Evolutionary conservation across 2,113 vertebrate species (phyloP).

Genomic region (Lipophrys pholis): DNA sequence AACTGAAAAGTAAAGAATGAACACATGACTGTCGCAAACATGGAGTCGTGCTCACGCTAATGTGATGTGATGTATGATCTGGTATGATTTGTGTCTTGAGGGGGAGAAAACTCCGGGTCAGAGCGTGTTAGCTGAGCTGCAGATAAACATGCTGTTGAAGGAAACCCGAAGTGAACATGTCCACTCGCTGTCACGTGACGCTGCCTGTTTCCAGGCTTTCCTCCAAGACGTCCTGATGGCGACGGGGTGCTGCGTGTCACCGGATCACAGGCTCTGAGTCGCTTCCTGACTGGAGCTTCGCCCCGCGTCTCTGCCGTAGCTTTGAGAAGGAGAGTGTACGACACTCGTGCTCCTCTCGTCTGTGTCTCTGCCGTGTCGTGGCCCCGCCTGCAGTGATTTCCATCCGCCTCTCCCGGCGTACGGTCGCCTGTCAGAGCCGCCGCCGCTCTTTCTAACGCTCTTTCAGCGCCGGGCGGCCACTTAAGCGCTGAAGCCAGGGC

Average conservation of each 20-base stretch:
- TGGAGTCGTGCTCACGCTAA: too few relatives aligned
- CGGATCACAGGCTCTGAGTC: conserved; percentile 12
- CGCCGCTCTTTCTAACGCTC: conserved; percentile 8
- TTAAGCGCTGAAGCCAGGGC: conserved; percentile 3
- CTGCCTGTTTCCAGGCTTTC: not conserved
- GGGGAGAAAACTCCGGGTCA: too few relatives aligned
- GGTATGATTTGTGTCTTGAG: too few relatives aligned
- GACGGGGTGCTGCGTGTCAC: not conserved
- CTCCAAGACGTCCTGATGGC: conserved; percentile 1
- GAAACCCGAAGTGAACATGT: too few relatives aligned
- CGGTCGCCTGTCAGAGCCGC: not conserved
- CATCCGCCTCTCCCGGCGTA: not conserved
- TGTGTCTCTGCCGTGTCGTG: conserved; percentile 3
- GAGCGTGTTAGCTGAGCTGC: too few relatives aligned
- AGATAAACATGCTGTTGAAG: too few relatives aligned
- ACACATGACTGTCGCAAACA: too few relatives aligned
- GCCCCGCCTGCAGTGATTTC: conserved; percentile 17
- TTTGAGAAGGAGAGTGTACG: not conserved
- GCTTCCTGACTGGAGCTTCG: conserved; percentile 11
- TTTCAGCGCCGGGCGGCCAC: not conserved
- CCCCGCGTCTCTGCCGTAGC: not conserved
- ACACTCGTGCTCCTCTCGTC: not conserved
- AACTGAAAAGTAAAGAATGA: too few relatives aligned
- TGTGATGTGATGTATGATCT: too few relatives aligned
- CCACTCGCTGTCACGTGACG: not conserved